Evolutionary conservation across 1,140 invertebrate genomes (phyloP).

Genomic region (Heliconius hewitsoni): DNA sequence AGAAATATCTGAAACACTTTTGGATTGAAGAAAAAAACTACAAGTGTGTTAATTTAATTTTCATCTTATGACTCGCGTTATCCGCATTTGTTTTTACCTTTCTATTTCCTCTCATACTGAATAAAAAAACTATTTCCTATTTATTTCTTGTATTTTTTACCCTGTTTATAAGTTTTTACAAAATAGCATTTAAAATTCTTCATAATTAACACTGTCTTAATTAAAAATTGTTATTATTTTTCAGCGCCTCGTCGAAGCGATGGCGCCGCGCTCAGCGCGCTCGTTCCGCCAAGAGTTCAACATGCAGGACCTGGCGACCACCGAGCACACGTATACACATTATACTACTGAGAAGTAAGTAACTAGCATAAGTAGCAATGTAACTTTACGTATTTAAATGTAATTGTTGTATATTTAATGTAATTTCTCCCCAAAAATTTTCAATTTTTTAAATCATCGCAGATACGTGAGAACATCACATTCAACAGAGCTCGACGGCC

Average conservation of each 20-base stretch:
- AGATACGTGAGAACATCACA: conserved; percentile 78
- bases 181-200: neutral
- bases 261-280: conserved; percentile 86
- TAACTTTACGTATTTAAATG: neutral
- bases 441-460: conserved; percentile 45
- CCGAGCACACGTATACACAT: conserved; percentile 84
- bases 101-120: neutral
- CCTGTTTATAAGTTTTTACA: neutral
- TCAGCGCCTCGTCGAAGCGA: conserved; percentile 85
- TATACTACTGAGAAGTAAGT: conserved; percentile 75
- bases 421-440: neutral
- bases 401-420: neutral
- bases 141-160: no score
- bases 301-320: conserved; percentile 85
- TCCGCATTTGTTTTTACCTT: neutral
- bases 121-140: no score
- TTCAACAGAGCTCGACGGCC: conserved; percentile 69
- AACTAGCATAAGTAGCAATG: neutral
- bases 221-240: conserved; percentile 52
- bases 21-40: neutral
- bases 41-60: no score
- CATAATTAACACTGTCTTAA: neutral
- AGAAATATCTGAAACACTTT: neutral
- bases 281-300: conserved; percentile 91
- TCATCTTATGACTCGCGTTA: no score